A percentile compares a stretch with the other conserved stretches of the same genome.
phyloP scores from a whole-genome alignment of 2,888 invertebrate genomes.

The Papilio protenor region DNA sequence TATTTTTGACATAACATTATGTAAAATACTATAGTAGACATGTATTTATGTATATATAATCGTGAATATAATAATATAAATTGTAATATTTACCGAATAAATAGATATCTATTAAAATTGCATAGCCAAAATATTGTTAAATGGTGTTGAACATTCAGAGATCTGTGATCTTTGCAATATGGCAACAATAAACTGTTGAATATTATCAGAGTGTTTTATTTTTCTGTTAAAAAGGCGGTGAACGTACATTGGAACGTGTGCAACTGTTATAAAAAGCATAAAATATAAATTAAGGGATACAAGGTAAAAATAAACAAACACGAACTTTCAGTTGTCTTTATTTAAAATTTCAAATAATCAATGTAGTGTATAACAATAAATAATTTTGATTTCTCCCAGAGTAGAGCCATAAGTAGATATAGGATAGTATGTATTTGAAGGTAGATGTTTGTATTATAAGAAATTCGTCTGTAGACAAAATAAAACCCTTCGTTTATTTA shows the following conservation, averaged over 20 bases:
- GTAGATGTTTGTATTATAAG: constrained; percentile 66
- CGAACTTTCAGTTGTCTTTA: constrained; percentile 71
- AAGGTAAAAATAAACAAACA: constrained; percentile 47
- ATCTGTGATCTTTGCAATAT: constrained; percentile 78
- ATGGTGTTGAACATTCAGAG: constrained; percentile 65
- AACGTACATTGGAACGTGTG: no score
- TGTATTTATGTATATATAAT: background rate
- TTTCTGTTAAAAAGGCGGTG: background rate
- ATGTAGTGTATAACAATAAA: constrained; percentile 80
- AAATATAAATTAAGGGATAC: background rate
- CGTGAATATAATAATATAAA: background rate
- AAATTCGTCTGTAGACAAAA: constrained; percentile 77
- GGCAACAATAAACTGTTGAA: constrained; percentile 79
- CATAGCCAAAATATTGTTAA: constrained; percentile 53
- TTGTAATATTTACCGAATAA: background rate
- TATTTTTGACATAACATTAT: constrained; percentile 1
- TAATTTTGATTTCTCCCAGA: constrained; percentile 76
- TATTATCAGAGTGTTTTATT: constrained; percentile 49
- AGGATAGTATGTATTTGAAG: constrained; percentile 60
- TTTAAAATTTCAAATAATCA: constrained; percentile 77
- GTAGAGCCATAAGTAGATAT: constrained; percentile 70
- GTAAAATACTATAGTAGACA: background rate
- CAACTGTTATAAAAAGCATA: background rate
- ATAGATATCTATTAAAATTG: background rate
- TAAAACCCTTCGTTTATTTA: constrained; percentile 75